phyloP scores from a whole-genome alignment of 2,888 invertebrate genomes.

The Margaritifera margaritifera region DNA sequence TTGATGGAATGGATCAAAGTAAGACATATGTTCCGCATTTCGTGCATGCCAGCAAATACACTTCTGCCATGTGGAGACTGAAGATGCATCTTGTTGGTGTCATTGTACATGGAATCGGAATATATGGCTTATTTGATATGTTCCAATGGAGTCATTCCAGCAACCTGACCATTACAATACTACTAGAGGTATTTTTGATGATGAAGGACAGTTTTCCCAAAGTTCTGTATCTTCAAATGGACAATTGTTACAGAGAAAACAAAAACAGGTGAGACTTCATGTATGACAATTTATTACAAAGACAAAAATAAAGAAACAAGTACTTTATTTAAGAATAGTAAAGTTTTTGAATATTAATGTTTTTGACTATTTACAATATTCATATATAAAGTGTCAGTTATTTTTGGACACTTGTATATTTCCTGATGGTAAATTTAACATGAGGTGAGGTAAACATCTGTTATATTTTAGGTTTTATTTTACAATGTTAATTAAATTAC shows the following conservation, averaged over 20 bases:
- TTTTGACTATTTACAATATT: no score
- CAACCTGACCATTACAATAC: not conserved
- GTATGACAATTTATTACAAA: no score
- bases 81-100: conserved; percentile 6
- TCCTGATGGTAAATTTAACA: no score
- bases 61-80: conserved; percentile 3
- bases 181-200: not conserved
- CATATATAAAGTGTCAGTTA: no score
- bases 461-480: no score
- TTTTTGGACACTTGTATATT: no score
- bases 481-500: no score
- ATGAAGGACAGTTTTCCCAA: not conserved
- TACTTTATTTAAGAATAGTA: no score
- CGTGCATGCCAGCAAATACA: not conserved
- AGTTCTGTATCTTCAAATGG: conserved; percentile 10
- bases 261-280: not conserved
- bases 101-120: conserved; percentile 9
- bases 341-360: no score
- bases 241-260: conserved; percentile 14
- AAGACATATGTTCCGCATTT: conserved; percentile 7
- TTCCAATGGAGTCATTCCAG: conserved; percentile 2
- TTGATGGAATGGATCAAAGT: conserved; percentile 11
- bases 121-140: conserved; percentile 8
- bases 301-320: no score
- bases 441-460: no score